These are phyloP conservation scores for Kradibia gibbosae DNA, from an alignment of 1,140 invertebrate genomes.

Conservation along the genomic window DNA sequence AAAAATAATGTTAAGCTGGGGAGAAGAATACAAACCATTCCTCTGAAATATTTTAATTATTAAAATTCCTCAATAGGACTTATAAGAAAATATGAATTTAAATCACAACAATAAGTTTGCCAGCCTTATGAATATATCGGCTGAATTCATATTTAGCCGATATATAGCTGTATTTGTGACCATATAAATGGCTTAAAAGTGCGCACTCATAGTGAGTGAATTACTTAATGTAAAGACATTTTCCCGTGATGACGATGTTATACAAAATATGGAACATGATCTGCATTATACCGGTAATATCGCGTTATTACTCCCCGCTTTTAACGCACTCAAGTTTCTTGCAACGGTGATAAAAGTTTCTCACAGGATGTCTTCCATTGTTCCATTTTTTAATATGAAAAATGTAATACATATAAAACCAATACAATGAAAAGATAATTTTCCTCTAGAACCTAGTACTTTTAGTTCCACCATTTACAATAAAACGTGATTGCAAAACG, in stretches of 20 bases:
- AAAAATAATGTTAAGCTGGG: too few species aligned
- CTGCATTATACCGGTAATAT: slow-evolving; percentile 60
- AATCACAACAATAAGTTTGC: too few species aligned
- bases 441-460: too few species aligned
- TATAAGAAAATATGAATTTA: too few species aligned
- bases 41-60: too few species aligned
- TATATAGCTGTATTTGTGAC: neutral
- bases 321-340: slow-evolving; percentile 58
- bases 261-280: slow-evolving; percentile 55
- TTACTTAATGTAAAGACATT: neutral
- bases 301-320: slow-evolving; percentile 55
- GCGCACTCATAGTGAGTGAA: neutral
- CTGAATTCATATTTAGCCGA: neutral
- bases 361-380: slow-evolving; percentile 53
- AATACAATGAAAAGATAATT: too few species aligned
- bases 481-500: too few species aligned
- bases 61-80: too few species aligned
- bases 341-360: slow-evolving; percentile 60
- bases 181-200: slow-evolving; percentile 10
- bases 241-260: slow-evolving; percentile 20
- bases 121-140: too few species aligned
- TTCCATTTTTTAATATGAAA: neutral
- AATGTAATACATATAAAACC: too few species aligned
- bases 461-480: too few species aligned
- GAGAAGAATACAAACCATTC: too few species aligned